phyloP scores from a whole-genome alignment of 2,888 invertebrate genomes.

The Archips crataeganus region DNA sequence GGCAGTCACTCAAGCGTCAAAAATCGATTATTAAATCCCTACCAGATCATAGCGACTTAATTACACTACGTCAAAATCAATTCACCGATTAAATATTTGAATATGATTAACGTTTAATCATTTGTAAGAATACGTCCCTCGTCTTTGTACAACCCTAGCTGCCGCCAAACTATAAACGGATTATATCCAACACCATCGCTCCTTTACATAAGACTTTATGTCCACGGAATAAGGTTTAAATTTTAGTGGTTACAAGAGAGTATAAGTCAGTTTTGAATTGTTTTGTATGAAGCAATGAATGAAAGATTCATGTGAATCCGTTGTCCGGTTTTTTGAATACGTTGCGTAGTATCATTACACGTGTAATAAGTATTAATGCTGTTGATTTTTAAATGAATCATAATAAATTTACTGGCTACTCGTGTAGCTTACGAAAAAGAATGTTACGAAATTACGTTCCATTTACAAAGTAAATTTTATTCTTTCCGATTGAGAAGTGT shows the following conservation, averaged over 20 bases:
- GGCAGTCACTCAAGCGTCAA: slow-evolving; percentile 65
- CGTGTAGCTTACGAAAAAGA: too few relatives aligned
- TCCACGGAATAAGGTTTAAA: background rate
- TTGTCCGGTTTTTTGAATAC: background rate
- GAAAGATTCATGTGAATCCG: background rate
- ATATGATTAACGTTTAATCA: slow-evolving; percentile 72
- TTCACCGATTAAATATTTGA: slow-evolving; percentile 70
- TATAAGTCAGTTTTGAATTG: background rate
- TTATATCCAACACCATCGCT: background rate
- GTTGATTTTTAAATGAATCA: background rate
- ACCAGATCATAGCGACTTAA: slow-evolving; percentile 62
- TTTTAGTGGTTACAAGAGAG: background rate
- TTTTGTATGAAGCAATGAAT: background rate
- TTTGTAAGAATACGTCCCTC: slow-evolving; percentile 2
- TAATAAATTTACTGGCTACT: background rate
- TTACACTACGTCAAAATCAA: slow-evolving; percentile 75
- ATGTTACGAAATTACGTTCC: too few relatives aligned
- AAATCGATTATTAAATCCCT: slow-evolving; percentile 65
- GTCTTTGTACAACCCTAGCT: slow-evolving; percentile 56
- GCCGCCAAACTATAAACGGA: background rate
- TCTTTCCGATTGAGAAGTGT: too few relatives aligned
- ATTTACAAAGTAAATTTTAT: too few relatives aligned
- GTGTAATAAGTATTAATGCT: background rate
- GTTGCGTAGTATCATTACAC: slow-evolving; percentile 8
- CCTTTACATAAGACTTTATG: background rate